phyloP scores from a whole-genome alignment of 92 coral and sea anemone species.

The Siderastrea siderea region DNA sequence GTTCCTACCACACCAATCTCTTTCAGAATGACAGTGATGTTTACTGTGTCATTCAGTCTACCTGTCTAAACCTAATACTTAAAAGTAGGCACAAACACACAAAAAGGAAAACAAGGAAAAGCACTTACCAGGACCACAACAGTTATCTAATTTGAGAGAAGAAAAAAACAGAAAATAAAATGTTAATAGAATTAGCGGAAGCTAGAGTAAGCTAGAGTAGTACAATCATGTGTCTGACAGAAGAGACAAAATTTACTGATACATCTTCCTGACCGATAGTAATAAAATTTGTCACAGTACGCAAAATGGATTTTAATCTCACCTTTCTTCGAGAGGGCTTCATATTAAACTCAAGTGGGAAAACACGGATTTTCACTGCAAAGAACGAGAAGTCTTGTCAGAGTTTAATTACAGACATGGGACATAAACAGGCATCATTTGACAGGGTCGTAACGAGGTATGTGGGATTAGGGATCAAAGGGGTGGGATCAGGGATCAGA shows the following conservation, averaged over 20 bases:
- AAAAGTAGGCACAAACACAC: neutral
- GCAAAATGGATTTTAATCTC: neutral
- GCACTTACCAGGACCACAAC: conserved; percentile 74
- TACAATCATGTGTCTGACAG: no score
- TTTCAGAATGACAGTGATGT: no score
- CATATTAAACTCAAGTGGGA: conserved; percentile 90
- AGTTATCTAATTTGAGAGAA: conserved; percentile 51
- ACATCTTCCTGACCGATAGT: no score
- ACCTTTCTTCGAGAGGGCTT: conserved; percentile 81
- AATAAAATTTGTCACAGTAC: no score
- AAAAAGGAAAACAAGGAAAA: neutral
- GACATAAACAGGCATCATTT: no score
- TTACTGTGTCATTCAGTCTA: no score
- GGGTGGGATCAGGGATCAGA: no score
- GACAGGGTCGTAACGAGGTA: no score
- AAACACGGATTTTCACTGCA: conserved; percentile 88
- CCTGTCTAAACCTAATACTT: no score
- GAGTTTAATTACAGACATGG: neutral
- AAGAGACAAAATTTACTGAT: no score
- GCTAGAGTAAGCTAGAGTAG: neutral
- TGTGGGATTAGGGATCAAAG: no score
- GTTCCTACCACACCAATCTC: no score
- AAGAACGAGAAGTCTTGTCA: neutral
- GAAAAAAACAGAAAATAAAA: neutral
- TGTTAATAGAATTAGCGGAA: neutral